Conservation (phyloP, 2,888 invertebrate species). For the Caenorhabditis plicata region DNA sequence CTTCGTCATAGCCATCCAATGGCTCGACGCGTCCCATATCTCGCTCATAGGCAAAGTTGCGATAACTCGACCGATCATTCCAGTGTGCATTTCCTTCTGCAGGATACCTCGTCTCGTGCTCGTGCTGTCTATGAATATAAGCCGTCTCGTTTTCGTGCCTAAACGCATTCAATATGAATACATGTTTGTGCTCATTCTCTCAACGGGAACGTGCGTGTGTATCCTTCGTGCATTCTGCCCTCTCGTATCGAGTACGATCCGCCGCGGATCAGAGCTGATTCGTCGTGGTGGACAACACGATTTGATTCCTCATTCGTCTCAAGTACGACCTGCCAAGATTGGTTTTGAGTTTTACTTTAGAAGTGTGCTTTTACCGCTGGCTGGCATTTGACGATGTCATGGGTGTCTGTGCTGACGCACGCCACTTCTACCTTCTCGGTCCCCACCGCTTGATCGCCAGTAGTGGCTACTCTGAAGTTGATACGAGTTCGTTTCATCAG, state of each 20-base stretch:
- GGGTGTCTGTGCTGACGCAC: conserved; percentile 24
- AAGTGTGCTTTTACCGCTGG: conserved; percentile 12
- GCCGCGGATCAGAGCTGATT: conserved; percentile 21
- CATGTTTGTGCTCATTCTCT: background rate
- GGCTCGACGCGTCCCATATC: conserved; percentile 46
- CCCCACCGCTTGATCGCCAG: conserved; percentile 26
- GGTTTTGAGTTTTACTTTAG: too few species aligned
- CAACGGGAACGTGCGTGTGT: conserved; percentile 26
- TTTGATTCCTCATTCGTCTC: conserved; percentile 9
- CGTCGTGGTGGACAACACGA: conserved; percentile 12
- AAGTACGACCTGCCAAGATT: conserved; percentile 11
- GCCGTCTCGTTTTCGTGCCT: conserved; percentile 9
- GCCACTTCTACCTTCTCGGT: conserved; percentile 20
- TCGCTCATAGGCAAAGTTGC: conserved; percentile 42
- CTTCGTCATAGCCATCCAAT: conserved; percentile 41
- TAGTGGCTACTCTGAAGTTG: conserved; percentile 15
- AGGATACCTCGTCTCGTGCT: too few species aligned
- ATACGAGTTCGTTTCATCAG: conserved; percentile 19
- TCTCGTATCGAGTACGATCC: conserved; percentile 39
- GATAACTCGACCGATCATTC: conserved; percentile 35
- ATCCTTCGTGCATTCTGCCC: conserved; percentile 35
- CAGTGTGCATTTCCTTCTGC: background rate
- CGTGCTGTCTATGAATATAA: conserved; percentile 10
- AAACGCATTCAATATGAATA: background rate
- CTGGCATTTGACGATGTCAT: conserved; percentile 29